Conservation (phyloP, 64 coral and sea anemone species). For the Pocillopora damicornis region DNA sequence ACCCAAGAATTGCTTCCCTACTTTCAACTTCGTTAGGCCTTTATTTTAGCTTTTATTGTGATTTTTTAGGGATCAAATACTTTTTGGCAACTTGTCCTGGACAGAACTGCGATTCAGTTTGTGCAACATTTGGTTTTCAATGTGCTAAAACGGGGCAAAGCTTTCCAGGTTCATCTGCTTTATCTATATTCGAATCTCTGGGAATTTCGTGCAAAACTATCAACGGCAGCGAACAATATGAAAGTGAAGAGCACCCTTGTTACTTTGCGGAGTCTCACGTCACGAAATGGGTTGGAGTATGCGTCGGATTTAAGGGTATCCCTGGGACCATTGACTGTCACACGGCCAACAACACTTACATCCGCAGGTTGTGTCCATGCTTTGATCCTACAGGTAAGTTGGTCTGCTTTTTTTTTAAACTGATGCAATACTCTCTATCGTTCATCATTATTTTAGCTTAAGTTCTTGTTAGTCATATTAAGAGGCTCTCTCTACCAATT, state of each 20-base stretch:
- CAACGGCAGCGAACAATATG: neutral
- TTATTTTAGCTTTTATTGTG: neutral
- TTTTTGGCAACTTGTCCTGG: neutral
- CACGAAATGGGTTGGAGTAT: neutral
- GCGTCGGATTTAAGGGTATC: slow-evolving; percentile 5
- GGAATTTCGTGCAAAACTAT: slow-evolving; percentile 3
- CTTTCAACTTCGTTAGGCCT: neutral
- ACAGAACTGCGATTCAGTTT: slow-evolving; percentile 9
- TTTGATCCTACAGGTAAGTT: neutral
- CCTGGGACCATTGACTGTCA: slow-evolving; percentile 9
- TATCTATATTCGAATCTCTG: slow-evolving; percentile 11
- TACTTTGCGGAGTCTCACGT: neutral
- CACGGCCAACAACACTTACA: neutral
- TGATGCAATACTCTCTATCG: no score
- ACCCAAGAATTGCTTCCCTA: no score
- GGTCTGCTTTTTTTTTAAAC: neutral
- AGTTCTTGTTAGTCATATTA: no score
- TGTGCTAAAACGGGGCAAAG: slow-evolving; percentile 14
- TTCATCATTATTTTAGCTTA: no score
- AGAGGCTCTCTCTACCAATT: no score
- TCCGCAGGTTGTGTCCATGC: slow-evolving; percentile 17
- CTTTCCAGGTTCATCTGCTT: neutral
- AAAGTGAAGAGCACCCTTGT: neutral
- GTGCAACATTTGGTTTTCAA: neutral
- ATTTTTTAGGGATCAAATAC: slow-evolving; percentile 9